Percentiles rank a stretch among this genome's conserved stretches.
Evolutionary conservation across 2,797 vertebrate genomes (phyloP).

Genomic region (Sternarchorhynchus goeldii): DNA sequence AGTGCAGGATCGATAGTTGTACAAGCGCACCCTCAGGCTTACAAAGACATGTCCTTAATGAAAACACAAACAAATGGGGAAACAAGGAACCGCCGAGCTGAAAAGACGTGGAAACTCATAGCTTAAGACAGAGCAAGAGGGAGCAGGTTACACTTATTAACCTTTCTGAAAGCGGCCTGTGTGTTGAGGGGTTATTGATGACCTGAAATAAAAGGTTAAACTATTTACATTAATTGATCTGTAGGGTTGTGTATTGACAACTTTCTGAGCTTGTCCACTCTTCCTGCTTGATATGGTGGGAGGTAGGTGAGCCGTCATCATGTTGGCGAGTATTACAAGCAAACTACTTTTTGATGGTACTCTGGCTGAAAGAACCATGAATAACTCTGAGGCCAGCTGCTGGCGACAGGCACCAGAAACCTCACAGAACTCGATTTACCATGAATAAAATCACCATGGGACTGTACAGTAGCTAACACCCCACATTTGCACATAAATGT

Average conservation of each 20-base stretch:
- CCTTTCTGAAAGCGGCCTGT: slow-evolving; percentile 70
- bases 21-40: slow-evolving; percentile 44
- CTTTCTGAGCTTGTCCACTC: slow-evolving; percentile 48
- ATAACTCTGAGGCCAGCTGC: slow-evolving; percentile 59
- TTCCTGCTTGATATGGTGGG: slow-evolving; percentile 25
- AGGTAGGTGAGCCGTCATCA: slow-evolving; percentile 49
- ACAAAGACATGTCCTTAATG: slow-evolving; percentile 61
- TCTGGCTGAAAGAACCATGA: slow-evolving; percentile 59
- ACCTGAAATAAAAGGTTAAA: slow-evolving; percentile 75
- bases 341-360: slow-evolving; percentile 61
- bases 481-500: slow-evolving; percentile 69
- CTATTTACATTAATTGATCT: slow-evolving; percentile 73
- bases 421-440: slow-evolving; percentile 59
- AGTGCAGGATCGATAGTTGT: slow-evolving; percentile 57
- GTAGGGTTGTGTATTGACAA: slow-evolving; percentile 64
- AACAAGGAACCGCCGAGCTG: slow-evolving; percentile 44
- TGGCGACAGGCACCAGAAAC: slow-evolving; percentile 54
- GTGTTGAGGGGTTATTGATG: slow-evolving; percentile 71
- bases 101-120: slow-evolving; percentile 52
- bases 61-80: slow-evolving; percentile 61
- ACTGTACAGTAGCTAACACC: slow-evolving; percentile 56
- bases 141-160: slow-evolving; percentile 72
- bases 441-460: slow-evolving; percentile 71
- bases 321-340: slow-evolving; percentile 59
- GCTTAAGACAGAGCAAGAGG: slow-evolving; percentile 54